Conservation (phyloP, 2,797 vertebrate genomes). For the Meriones psammophilus region DNA sequence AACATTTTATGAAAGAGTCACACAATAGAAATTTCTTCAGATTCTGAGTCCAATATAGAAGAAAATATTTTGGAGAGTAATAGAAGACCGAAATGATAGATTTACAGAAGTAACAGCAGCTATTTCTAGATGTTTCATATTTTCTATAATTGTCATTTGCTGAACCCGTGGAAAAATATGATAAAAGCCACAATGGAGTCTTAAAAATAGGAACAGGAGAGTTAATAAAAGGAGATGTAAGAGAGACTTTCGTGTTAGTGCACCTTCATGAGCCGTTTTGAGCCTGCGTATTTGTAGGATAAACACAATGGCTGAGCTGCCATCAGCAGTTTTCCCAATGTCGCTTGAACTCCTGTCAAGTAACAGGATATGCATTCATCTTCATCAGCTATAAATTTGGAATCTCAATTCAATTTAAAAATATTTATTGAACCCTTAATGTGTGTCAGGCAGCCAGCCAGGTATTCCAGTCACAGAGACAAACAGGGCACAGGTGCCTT, state of each 20-base stretch:
- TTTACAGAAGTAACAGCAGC: not conserved
- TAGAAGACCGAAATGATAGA: not conserved
- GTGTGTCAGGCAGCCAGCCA: slow-evolving; percentile 68
- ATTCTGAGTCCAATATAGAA: not conserved
- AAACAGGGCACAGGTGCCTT: slow-evolving; percentile 10
- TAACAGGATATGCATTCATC: slow-evolving; percentile 70
- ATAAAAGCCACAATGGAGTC: not conserved
- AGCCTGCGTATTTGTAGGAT: not conserved
- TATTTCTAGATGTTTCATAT: slow-evolving; percentile 20
- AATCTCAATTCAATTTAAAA: slow-evolving; percentile 79
- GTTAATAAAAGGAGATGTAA: slow-evolving; percentile 23
- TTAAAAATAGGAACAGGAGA: not conserved
- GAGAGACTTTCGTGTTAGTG: not conserved
- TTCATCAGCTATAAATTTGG: slow-evolving; percentile 80
- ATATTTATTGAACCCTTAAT: slow-evolving; percentile 81
- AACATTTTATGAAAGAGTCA: not conserved
- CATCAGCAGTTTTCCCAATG: slow-evolving; percentile 68
- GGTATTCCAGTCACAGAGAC: not conserved
- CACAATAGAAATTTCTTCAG: not conserved
- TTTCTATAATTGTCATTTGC: not conserved
- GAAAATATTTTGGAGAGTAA: not conserved
- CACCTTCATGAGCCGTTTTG: not conserved
- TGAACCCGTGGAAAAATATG: not conserved
- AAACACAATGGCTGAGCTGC: slow-evolving; percentile 29
- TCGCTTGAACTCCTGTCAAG: slow-evolving; percentile 72